Base-by-base conservation (phyloP, 2,797 vertebrate species). In the Sebastes baramenuke region DNA sequence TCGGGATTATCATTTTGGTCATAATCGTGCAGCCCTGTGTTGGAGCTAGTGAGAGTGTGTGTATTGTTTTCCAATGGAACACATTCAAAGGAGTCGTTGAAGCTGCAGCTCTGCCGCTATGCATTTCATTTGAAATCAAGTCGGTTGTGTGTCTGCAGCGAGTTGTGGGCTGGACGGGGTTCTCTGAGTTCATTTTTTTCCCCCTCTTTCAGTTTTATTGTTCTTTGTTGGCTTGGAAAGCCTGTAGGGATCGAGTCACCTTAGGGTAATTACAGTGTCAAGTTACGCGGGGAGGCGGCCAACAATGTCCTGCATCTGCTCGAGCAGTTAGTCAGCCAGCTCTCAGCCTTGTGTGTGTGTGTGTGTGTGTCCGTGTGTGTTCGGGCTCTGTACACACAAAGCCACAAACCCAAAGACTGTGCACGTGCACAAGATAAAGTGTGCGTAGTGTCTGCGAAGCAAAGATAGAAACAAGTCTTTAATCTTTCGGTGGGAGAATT, bases 221-320 rank as follows among this genome's bases (percentile, higher is more conserved):
- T 87, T 88, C 71, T 85, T 85, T 88, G 84, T 91, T 80, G 55
- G 73, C 56, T 67, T 72, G 27, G 75, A 82, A 80, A 86, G 81
- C 78, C 90, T 82, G 68, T 25, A 5, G 88, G 89, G 88, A 90
- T 84, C 20, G 42, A 90, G 85, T 91, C 91, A 94, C 88, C 90
- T 93, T 74, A 81, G 80, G 89, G 89, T 94, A 91, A 94, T 95
- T 89, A 92, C 80, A 81, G 90, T 79, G 82, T 94, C 79, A 78
- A 70, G 82, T 93, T 94, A 89, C 90, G 60, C 18, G 10, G 78
- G 78, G 81, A 88, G 80, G 70, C 49, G 4, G 79, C 77, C 65
- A 80, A 77, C 82, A 83, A 77, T 84, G 89, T 91, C 83, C 82
- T 80, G 83, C 83, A 83, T 85, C 68, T 79, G 85, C 75, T 81